Evolutionary conservation across 2,888 invertebrate species (phyloP).

Genomic region (Lutraria lutraria): DNA sequence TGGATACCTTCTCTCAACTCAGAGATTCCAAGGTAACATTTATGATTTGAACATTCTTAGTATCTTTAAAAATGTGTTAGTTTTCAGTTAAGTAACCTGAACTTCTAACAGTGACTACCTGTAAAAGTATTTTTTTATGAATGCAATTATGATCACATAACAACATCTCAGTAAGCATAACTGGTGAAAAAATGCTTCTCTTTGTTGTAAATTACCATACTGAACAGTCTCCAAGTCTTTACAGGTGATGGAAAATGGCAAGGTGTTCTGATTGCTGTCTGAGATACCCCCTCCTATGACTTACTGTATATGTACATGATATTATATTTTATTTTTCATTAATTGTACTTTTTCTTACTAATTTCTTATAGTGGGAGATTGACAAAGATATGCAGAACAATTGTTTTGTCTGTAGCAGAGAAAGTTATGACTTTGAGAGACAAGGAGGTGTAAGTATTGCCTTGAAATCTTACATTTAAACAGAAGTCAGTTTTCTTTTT

Average conservation of each 20-base stretch:
- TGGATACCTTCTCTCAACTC: constrained; percentile 86
- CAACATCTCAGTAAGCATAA: too few relatives aligned
- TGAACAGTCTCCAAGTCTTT: too few relatives aligned
- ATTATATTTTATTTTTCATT: neutral
- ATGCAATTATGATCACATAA: too few relatives aligned
- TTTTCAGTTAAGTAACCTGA: too few relatives aligned
- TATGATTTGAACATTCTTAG: neutral
- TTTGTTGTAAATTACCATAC: too few relatives aligned
- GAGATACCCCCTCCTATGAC: too few relatives aligned
- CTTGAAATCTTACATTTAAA: neutral
- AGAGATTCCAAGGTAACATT: constrained; percentile 85
- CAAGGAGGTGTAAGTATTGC: constrained; percentile 82
- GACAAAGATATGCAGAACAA: constrained; percentile 85
- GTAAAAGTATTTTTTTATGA: too few relatives aligned
- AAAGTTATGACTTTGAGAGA: constrained; percentile 86
- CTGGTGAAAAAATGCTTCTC: too few relatives aligned
- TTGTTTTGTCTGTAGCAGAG: constrained; percentile 86
- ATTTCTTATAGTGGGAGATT: constrained; percentile 84
- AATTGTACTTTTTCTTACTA: neutral
- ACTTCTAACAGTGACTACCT: too few relatives aligned
- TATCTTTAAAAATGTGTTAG: too few relatives aligned
- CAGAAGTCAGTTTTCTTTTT: neutral
- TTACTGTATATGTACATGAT: neutral
- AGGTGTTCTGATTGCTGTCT: too few relatives aligned
- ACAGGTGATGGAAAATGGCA: too few relatives aligned